Evolutionary conservation across 1,140 invertebrate species (phyloP), one percentile per base, ranked within the genome.

Genomic region (Brachystomella parvula): DNA sequence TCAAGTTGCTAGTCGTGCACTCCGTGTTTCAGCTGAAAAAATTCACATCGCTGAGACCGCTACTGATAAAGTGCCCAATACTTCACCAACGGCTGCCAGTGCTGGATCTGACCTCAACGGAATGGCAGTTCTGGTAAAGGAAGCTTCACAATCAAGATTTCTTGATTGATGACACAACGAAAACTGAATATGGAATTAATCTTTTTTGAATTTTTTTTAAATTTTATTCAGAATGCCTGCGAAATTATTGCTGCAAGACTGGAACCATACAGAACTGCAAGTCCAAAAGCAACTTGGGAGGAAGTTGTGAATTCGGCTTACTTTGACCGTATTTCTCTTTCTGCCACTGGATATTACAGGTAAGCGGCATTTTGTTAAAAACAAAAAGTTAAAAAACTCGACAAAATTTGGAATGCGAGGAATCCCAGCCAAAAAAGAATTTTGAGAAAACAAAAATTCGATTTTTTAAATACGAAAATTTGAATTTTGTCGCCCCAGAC

Each of bases 51-150:
- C 82, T 60, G 94, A 96, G 79, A 94, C 91, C 0, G 79, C 88
- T 12, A 96, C 93, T 0, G 91, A 95, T 75, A 96, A 94, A 80
- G 92, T 97, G 0, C 92, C 94, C 0, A 98, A 98, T 76, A 90
- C 92, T 0, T 90, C 90, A 29, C 83, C 94, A 0, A 95, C 94
- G 17, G 94, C 94, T 30, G 95, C 92, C 1, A 95, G 92, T 79
- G 83, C 85, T 49, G 87, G 89, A 9, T 95, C 93, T 1, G 94
- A 98, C 82, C 76, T 98, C 0, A 95, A 97, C 79, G 94, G 94
- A 70, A 93, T 95, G 89, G 95, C 95, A 24, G 84, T 98, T 53
- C 75, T 93, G 74, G 87, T 88, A 78, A 80, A 79, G 77, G 21
- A 57, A 57, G 2, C n/a, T n/a, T n/a, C n/a, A n/a, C n/a, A n/a